Percentiles rank a stretch among this genome's conserved stretches.
Conservation (phyloP, 2,113 vertebrate species). For the Jacana jacana region DNA sequence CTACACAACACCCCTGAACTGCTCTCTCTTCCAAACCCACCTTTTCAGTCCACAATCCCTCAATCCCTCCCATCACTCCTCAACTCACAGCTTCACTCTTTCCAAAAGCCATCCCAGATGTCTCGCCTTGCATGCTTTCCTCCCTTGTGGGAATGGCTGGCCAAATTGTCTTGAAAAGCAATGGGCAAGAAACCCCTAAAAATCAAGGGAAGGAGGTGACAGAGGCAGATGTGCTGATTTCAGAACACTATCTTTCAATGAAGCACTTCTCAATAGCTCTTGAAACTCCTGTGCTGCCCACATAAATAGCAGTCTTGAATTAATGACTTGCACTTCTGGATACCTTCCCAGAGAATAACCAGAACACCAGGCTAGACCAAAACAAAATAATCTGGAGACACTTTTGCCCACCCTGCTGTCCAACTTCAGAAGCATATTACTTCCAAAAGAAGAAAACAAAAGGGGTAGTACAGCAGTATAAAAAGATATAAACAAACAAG, state of each 20-base stretch:
- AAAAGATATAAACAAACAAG: neutral
- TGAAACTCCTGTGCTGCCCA: neutral
- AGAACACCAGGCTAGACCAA: neutral
- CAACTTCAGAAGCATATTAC: neutral
- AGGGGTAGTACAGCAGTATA: neutral
- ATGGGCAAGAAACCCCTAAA: neutral
- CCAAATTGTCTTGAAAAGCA: neutral
- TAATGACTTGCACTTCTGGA: neutral
- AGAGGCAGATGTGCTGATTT: neutral
- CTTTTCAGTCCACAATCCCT: neutral
- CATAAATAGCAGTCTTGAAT: neutral
- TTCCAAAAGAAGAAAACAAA: no score
- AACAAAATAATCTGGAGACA: neutral
- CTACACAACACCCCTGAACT: neutral
- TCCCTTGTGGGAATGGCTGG: neutral
- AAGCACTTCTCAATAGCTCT: neutral
- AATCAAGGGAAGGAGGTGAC: neutral
- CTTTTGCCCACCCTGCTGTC: neutral
- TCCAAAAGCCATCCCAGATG: neutral
- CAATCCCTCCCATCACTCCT: neutral
- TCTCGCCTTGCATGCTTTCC: neutral
- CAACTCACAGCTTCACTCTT: neutral
- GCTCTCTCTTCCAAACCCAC: neutral
- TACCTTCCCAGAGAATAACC: neutral
- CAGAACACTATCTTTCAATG: neutral